Percentiles rank a stretch among this genome's conserved stretches.
These are phyloP conservation scores for Pangasius macronema DNA, from an alignment of 2,797 vertebrate genomes.

Conservation along the genomic window DNA sequence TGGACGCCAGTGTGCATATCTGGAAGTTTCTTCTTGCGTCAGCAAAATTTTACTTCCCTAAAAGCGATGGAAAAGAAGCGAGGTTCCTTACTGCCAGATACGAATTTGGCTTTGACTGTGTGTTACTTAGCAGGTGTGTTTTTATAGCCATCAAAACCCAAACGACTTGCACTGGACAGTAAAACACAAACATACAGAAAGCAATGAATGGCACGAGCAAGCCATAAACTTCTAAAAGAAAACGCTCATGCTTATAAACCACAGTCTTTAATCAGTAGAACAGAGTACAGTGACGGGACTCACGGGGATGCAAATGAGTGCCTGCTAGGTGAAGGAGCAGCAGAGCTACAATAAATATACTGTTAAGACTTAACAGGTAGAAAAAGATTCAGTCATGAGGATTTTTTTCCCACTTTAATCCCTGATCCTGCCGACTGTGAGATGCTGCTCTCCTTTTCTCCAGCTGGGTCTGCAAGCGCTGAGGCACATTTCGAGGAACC, in stretches of 20 bases:
- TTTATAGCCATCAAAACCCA: not conserved
- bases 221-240: not conserved
- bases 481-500: slow-evolving; percentile 14
- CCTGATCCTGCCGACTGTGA: slow-evolving; percentile 10
- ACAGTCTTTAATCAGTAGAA: not conserved
- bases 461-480: slow-evolving; percentile 9
- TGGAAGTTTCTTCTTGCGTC: not conserved
- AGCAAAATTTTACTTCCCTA: not conserved
- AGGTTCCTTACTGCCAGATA: not conserved
- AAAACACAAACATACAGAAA: not conserved
- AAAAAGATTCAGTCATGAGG: slow-evolving; percentile 5
- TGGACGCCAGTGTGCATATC: not conserved
- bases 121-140: not conserved
- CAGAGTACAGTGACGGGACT: not conserved
- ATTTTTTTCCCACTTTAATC: slow-evolving; percentile 4
- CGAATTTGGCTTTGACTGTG: not conserved
- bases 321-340: not conserved
- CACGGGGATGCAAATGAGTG: not conserved
- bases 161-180: no score
- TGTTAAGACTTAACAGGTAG: not conserved
- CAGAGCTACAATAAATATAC: not conserved
- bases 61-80: not conserved
- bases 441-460: not conserved
- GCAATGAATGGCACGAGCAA: no score
- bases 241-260: not conserved